Evolutionary conservation across 2,888 invertebrate genomes (phyloP).

Genomic region (Drosophila suboccidentalis): DNA sequence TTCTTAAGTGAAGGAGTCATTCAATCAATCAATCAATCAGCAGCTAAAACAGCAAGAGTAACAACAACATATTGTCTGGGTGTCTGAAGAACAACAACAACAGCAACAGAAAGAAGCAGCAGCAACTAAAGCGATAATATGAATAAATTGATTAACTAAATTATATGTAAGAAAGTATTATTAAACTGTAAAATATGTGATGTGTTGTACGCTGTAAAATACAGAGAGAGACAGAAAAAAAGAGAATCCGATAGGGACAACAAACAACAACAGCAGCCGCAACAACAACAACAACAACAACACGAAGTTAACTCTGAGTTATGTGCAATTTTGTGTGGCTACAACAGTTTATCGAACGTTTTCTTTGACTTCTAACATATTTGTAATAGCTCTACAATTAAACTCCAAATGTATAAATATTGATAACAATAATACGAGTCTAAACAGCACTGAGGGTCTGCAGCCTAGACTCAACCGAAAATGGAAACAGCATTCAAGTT

Average conservation of each 20-base stretch:
- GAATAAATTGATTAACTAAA: constrained; percentile 65
- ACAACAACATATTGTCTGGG: constrained; percentile 32
- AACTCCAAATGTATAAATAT: constrained; percentile 44
- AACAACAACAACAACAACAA: constrained; percentile 32
- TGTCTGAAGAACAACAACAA: constrained; percentile 38
- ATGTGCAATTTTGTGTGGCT: constrained; percentile 53
- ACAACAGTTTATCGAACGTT: constrained; percentile 37
- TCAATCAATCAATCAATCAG: constrained; percentile 38
- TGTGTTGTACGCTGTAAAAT: constrained; percentile 52
- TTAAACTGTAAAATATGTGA: constrained; percentile 83
- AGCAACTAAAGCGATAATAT: constrained; percentile 47
- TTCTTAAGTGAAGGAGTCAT: constrained; percentile 78
- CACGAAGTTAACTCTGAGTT: constrained; percentile 28
- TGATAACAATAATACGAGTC: constrained; percentile 27
- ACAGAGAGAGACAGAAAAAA: not conserved
- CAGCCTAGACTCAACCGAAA: constrained; percentile 38
- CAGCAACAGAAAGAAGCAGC: constrained; percentile 15
- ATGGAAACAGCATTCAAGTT: constrained; percentile 22
- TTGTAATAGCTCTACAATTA: constrained; percentile 43
- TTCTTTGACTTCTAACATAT: constrained; percentile 35
- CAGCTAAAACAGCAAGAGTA: constrained; percentile 26
- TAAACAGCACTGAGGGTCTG: constrained; percentile 52
- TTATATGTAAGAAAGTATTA: constrained; percentile 82
- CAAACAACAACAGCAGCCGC: constrained; percentile 34
- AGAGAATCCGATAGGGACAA: constrained; percentile 18